phyloP scores from a whole-genome alignment of 1,140 invertebrate species.

The Anastrepha ludens region DNA sequence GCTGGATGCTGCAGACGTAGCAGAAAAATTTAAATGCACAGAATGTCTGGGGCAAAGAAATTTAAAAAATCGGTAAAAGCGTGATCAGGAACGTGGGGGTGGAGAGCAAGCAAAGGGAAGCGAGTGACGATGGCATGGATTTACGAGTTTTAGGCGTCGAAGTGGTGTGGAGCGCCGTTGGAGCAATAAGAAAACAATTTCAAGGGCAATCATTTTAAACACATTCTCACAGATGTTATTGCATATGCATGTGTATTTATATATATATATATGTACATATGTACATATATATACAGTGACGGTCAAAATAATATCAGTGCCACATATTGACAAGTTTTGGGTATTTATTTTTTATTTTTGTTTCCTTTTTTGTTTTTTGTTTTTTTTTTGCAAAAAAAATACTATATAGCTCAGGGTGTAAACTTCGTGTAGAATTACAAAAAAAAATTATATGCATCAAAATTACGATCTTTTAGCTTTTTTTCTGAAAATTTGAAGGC shows the following conservation, averaged over 20 bases:
- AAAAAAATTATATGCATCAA: no score
- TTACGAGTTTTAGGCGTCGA: not conserved
- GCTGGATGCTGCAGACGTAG: not conserved
- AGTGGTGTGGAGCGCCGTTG: slow-evolving; percentile 1
- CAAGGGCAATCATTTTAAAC: slow-evolving; percentile 29
- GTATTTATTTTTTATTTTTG: no score
- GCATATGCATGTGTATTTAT: not conserved
- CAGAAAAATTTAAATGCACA: not conserved
- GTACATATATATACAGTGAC: not conserved
- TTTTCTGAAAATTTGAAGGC: no score
- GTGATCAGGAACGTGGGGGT: not conserved
- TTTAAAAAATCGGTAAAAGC: not conserved
- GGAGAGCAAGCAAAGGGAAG: not conserved
- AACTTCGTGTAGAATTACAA: no score
- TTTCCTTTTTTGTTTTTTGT: no score
- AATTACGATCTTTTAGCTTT: no score
- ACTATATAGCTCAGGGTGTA: no score
- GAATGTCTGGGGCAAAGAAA: not conserved
- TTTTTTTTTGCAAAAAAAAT: no score
- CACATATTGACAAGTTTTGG: no score
- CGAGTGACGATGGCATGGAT: not conserved
- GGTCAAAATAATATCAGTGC: no score
- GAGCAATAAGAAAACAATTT: slow-evolving; percentile 18
- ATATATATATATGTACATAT: not conserved
- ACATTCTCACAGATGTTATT: not conserved